Percentiles rank a stretch among this genome's conserved stretches.
These are phyloP conservation scores for Xestoiulus laeticollis DNA, from an alignment of 2,888 invertebrate species.

Conservation along the genomic window DNA sequence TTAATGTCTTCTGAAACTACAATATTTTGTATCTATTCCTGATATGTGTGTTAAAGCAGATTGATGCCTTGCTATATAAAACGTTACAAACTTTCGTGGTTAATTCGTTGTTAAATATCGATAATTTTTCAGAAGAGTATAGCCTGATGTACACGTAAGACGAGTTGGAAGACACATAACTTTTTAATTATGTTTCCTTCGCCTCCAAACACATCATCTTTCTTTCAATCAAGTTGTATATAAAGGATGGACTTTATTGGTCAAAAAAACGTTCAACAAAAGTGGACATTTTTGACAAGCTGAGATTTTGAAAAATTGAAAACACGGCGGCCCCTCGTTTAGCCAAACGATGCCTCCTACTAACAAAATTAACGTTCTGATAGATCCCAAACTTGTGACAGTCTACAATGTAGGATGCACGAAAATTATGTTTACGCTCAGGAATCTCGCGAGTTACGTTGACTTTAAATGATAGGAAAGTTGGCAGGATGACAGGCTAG, in stretches of 20 bases:
- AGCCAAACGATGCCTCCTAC: not conserved
- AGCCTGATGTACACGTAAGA: not conserved
- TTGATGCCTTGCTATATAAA: not conserved
- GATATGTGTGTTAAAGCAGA: not conserved
- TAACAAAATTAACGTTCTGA: conserved; percentile 23
- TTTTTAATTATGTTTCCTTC: not conserved
- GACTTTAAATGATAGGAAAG: conserved; percentile 37
- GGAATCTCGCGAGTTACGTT: conserved; percentile 23
- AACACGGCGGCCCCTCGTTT: not conserved
- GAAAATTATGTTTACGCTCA: conserved; percentile 37
- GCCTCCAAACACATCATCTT: not conserved
- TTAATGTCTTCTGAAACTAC: not conserved
- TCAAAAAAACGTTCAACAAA: not conserved
- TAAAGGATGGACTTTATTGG: not conserved
- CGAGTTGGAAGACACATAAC: not conserved
- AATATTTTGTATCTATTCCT: not conserved
- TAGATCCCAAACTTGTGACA: conserved; percentile 15
- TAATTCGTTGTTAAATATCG: conserved; percentile 7
- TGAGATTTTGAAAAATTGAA: not conserved
- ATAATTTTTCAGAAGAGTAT: not conserved
- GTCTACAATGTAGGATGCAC: conserved; percentile 29
- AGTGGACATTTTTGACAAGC: conserved; percentile 25
- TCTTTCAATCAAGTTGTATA: not conserved
- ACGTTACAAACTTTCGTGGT: not conserved
- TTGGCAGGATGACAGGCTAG: conserved; percentile 34